Conservation (phyloP, 2,888 invertebrate genomes). For the Ichneumoninae sp. region DNA sequence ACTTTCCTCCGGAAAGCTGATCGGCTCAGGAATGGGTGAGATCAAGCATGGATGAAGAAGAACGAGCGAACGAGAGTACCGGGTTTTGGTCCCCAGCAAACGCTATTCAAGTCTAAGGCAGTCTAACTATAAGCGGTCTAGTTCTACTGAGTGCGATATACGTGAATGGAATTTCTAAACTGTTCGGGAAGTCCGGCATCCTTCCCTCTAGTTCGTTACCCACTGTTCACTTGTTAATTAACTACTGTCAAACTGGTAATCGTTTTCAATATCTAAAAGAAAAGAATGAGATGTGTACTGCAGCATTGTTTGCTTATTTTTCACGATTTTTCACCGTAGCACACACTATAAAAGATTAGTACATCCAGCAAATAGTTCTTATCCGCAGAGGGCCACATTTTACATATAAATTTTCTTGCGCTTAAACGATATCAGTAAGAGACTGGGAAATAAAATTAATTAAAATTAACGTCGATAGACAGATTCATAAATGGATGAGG, state of each 20-base stretch:
- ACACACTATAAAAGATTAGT: too few species aligned
- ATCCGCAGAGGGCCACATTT: too few species aligned
- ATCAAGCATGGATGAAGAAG: constrained; percentile 47
- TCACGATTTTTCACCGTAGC: too few species aligned
- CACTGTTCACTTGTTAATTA: constrained; percentile 13
- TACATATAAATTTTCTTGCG: too few species aligned
- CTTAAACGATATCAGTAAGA: neutral
- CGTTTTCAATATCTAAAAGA: neutral
- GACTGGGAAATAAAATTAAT: neutral
- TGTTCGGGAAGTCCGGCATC: constrained; percentile 15
- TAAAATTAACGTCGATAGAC: constrained; percentile 1
- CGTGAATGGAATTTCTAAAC: constrained; percentile 48
- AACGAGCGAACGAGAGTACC: constrained; percentile 32
- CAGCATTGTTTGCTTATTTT: too few species aligned
- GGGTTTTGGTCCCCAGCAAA: constrained; percentile 54
- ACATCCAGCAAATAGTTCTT: too few species aligned
- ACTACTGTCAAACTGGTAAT: neutral
- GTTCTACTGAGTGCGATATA: constrained; percentile 54
- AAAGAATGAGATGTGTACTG: neutral
- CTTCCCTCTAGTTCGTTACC: neutral
- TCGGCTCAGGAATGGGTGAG: constrained; percentile 35
- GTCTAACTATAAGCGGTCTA: constrained; percentile 61
- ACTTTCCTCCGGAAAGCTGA: constrained; percentile 59
- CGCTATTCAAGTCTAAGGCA: constrained; percentile 45
- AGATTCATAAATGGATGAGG: constrained; percentile 47